Evolutionary conservation across 2,888 invertebrate genomes (phyloP).

Genomic region (Conus canariensis): DNA sequence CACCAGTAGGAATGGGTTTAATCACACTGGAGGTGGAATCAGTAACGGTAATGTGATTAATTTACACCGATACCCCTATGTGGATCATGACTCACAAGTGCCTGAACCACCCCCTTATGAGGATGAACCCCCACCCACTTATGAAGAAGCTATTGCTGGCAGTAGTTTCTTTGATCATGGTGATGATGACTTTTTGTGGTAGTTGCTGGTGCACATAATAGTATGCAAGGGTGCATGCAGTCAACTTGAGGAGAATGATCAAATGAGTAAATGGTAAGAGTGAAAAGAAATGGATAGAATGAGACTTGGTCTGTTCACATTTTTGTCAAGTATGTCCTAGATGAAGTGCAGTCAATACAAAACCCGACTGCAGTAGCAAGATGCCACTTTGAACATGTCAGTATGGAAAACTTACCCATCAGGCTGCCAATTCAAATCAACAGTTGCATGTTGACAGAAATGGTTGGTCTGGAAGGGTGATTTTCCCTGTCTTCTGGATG

Average conservation of each 20-base stretch:
- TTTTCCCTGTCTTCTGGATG: too few relatives aligned
- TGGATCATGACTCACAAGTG: conserved; percentile 46
- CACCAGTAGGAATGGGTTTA: background rate
- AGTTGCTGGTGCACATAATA: background rate
- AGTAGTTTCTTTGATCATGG: background rate
- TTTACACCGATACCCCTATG: conserved; percentile 36
- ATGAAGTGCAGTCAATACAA: too few relatives aligned
- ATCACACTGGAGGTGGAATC: background rate
- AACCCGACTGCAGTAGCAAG: too few relatives aligned
- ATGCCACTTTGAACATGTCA: too few relatives aligned
- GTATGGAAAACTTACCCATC: too few relatives aligned
- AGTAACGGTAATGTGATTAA: conserved; percentile 38
- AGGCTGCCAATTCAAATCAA: too few relatives aligned
- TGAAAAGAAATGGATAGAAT: background rate
- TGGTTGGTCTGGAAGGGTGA: too few relatives aligned
- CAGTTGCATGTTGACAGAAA: too few relatives aligned
- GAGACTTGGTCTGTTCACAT: background rate
- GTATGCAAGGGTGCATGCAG: background rate
- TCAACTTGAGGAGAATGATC: background rate
- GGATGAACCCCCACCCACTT: conserved; percentile 62
- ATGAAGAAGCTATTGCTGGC: conserved; percentile 60
- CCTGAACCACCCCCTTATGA: conserved; percentile 60
- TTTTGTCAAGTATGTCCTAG: too few relatives aligned
- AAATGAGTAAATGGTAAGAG: background rate
- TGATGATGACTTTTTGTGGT: conserved; percentile 27